Base-by-base conservation (phyloP, 2,888 invertebrate species). In the Trichogramma dendrolimi region DNA sequence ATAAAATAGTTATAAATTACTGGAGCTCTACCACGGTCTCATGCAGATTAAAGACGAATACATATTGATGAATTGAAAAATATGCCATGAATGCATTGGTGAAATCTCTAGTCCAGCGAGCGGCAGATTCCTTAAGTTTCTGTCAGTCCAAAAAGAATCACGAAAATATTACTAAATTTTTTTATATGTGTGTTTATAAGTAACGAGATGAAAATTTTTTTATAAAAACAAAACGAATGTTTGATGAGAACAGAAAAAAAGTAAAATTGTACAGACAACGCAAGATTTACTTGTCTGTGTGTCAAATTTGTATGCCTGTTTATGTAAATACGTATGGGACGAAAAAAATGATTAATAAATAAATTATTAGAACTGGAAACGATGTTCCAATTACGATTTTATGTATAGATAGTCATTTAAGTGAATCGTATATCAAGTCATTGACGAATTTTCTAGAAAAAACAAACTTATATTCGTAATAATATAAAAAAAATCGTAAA, bases 71-170 rank as follows among this genome's bases (percentile, higher is more conserved):
- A 41, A 54, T 6, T 6, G 11, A 27, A 47, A 55, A 51, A 39
- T 58, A 52, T 56, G 60, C 53, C 71, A 73, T 73, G 67, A 69
- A 69, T 69, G 69, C 75, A 74, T 76, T 79, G 77, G 77, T 79
- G 76, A 78, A 79, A 78, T 77, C 75, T 79, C 79, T 79, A 79
- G 79, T 79, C 79, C 76, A 76, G 76, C 74, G 76, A 76, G 71
- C 70, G 76, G 77, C 74, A 73, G 76, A 67, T 70, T 71, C 71
- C 69, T 71, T 55, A 54, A 51, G 52, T 69, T 71, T 71, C 77
- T 75, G 75, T 75, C 75, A 73, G 76, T 76, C 76, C 72, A 71
- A 71, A 73, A 75, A 75, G 68, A 68, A 60, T 43, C 64, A 68
- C 67, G 60, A 60, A 65, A 67, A 67, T 62, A 67, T 67, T 60